Evolutionary conservation across 1,140 invertebrate genomes (phyloP), one percentile per base, ranked within the genome.

Genomic region (Formica selysi): DNA sequence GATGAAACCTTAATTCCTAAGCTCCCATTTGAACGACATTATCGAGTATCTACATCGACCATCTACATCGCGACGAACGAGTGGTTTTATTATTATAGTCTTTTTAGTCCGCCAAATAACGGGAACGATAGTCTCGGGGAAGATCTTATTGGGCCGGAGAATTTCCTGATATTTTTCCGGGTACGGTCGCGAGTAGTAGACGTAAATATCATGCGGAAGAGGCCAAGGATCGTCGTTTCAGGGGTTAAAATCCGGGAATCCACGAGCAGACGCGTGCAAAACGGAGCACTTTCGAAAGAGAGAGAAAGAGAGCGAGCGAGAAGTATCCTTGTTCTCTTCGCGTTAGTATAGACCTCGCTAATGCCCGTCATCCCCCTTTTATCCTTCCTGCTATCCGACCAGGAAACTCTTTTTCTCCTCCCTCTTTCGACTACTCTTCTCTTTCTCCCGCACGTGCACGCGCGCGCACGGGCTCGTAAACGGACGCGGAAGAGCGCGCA

Each of bases 391-490:
- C 86, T 85, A 26, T 79, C 44, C 44, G 22, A 22, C 22, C 57
- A 73, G 48, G 36, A 80, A 68, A 85, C 84, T 79, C 86, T 86
- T 87, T 85, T 70, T 54, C 26, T 64, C 78, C 59, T 10, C 48
- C 62, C 61, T 70, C 64, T 32, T 44, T 29, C 61, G 22, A 64
- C 36, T 54, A 84, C 87, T 87, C 90, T 86, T 51, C 48, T 51
- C 48, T 19, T 19, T 51, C 16, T 51, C 44, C 11, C 44, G 13
- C 13, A 4, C 87, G 81, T 89, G 6, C 38, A 86, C 91, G 65
- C 87, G 29, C 78, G n/a, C n/a, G n/a, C n/a, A n/a, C n/a, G n/a
- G n/a, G 87, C 91, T 94, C 94, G 92, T 94, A 94, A 94, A 94
- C 92, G 93, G 92, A 94, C 93, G 92, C 90, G 91, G 92, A 92